These are phyloP conservation scores for Cyprinodon variegatus DNA, from an alignment of 2,113 vertebrate species.

Conservation along the genomic window DNA sequence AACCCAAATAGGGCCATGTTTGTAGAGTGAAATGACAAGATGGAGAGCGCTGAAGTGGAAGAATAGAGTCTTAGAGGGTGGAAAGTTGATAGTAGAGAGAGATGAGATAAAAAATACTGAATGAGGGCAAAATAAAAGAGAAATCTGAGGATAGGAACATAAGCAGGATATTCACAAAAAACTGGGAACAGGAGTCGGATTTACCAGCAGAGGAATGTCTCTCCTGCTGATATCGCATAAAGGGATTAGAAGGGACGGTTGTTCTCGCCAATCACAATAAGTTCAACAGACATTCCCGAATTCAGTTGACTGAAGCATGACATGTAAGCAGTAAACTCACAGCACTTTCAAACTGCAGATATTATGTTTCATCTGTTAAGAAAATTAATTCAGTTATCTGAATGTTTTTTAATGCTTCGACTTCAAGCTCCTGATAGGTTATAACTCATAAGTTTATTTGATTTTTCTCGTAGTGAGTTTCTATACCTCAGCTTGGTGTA, in stretches of 20 bases:
- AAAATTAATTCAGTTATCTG: neutral
- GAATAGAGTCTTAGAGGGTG: conserved; percentile 9
- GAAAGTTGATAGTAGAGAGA: neutral
- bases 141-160: neutral
- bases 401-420: neutral
- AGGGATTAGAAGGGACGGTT: conserved; percentile 48
- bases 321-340: conserved; percentile 27
- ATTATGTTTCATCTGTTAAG: neutral
- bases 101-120: neutral
- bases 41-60: conserved; percentile 33
- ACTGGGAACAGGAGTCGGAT: conserved; percentile 42
- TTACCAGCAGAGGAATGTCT: conserved; percentile 61
- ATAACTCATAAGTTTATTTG: neutral
- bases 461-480: neutral
- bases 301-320: conserved; percentile 32
- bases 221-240: conserved; percentile 61
- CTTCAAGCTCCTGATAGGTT: neutral
- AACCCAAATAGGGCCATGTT: conserved; percentile 74
- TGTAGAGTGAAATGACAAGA: conserved; percentile 49
- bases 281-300: conserved; percentile 42
- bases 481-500: neutral
- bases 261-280: conserved; percentile 53
- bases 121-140: conserved; percentile 7
- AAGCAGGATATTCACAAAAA: conserved; percentile 18
- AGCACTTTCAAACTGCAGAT: conserved; percentile 11